A percentile compares a stretch with the other conserved stretches of the same genome.
Conservation (phyloP, 30 jellyfish, hydroid and myxozoan species). For the Cassiopea andromeda region DNA sequence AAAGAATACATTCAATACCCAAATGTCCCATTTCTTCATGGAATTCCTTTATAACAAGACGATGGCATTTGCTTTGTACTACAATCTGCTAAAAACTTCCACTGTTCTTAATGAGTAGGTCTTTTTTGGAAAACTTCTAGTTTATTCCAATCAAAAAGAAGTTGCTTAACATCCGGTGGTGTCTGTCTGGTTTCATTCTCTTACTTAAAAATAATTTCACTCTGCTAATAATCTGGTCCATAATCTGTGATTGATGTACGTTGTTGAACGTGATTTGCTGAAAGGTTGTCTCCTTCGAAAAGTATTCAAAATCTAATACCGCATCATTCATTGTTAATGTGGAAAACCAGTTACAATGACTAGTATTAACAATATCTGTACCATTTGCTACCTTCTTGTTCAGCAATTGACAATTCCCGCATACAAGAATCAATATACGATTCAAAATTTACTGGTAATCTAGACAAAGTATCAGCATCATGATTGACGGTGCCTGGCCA, state of each 20-base stretch:
- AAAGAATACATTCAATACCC: slow-evolving; percentile 18
- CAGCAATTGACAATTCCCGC: slow-evolving; percentile 12
- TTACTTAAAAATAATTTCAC: not conserved
- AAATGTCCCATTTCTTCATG: slow-evolving; percentile 56
- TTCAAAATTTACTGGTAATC: slow-evolving; percentile 20
- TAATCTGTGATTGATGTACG: not conserved
- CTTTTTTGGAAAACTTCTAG: not conserved
- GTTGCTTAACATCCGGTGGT: slow-evolving; percentile 5
- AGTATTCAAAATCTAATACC: not conserved
- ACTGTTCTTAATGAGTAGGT: not conserved
- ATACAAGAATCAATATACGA: slow-evolving; percentile 12
- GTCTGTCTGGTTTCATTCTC: slow-evolving; percentile 2
- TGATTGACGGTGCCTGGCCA: slow-evolving; percentile 17
- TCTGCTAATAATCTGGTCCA: slow-evolving; percentile 20
- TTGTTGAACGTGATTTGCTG: slow-evolving; percentile 1
- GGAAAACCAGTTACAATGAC: not conserved
- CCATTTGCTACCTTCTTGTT: not conserved
- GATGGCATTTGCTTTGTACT: slow-evolving; percentile 4
- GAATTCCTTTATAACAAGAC: slow-evolving; percentile 1
- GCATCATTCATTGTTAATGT: not conserved
- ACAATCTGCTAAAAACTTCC: slow-evolving; percentile 21
- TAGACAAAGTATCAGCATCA: slow-evolving; percentile 23
- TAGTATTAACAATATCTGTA: not conserved
- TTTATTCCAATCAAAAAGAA: slow-evolving; percentile 15
- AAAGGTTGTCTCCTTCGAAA: not conserved